Evolutionary conservation across 1,140 invertebrate genomes (phyloP).

Genomic region (Callitettix versicolor): DNA sequence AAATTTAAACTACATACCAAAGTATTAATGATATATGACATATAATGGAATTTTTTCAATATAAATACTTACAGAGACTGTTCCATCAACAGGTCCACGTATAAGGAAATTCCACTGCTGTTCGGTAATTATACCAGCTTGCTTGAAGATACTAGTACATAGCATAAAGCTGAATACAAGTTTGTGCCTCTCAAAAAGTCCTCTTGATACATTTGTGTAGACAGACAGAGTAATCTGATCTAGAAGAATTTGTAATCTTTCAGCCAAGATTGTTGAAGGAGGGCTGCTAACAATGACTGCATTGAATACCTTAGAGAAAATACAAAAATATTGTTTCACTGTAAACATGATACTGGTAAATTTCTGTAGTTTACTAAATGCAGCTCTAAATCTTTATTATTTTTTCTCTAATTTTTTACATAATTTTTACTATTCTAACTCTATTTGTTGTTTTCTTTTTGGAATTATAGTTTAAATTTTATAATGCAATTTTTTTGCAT

Average conservation of each 20-base stretch:
- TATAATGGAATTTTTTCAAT: no score
- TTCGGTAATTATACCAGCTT: constrained; percentile 41
- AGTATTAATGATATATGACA: no score
- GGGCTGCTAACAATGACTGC: constrained; percentile 58
- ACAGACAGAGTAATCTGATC: constrained; percentile 68
- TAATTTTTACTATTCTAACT: no score
- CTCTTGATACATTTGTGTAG: constrained; percentile 78
- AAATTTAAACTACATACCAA: no score
- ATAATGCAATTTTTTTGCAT: no score
- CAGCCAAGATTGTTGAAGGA: constrained; percentile 47
- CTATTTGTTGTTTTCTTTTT: no score
- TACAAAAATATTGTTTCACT: constrained; percentile 22
- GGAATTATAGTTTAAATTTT: no score
- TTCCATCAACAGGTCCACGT: constrained; percentile 42
- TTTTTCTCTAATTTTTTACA: no score
- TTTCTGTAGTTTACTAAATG: no score
- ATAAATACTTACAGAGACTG: constrained; percentile 25
- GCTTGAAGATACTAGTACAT: constrained; percentile 59
- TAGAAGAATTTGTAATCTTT: constrained; percentile 53
- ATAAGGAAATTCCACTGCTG: constrained; percentile 64
- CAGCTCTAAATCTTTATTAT: neutral
- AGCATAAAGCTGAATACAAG: constrained; percentile 78
- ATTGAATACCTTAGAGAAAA: constrained; percentile 68
- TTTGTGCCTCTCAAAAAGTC: constrained; percentile 85
- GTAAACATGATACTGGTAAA: no score